Base-by-base conservation (phyloP, 2,888 invertebrate species). In the Calameuta pallipes region DNA sequence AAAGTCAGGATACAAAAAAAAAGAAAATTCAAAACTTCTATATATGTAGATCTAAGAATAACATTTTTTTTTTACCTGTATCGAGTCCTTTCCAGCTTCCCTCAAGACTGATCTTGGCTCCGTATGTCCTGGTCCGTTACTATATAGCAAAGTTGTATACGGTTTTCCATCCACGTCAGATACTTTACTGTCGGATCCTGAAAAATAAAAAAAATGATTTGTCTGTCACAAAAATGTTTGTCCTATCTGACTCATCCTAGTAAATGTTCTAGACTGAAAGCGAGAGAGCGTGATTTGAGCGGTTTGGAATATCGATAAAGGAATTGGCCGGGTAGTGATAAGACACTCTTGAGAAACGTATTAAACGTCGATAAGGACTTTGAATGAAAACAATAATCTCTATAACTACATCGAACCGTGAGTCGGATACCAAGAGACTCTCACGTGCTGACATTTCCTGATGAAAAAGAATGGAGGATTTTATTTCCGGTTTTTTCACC, bases 41-140 rank as follows among this genome's bases (percentile, higher is more conserved):
- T 35, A 1, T 13, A 11, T 34, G 0, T 2, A 71, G 12, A 23
- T 23, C 23, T 34, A 73, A 77, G 1, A 77, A 76, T 30, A 77
- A 74, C 15, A 56, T 9, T 74, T 41, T 80, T 69, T 83, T 69
- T 78, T 83, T 83, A 89, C 89, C 87, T 89, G 89, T 85, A 89
- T 88, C 69, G 89, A 89, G 81, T 89, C 89, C 80, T 88, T 89
- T 75, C 87, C 86, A 75, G 85, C 87, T 79, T 87, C 95, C 82
- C 92, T 91, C 13, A 93, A 92, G 6, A 95, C 91, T 13, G 94
- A 93, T 75, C 95, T 92, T 0, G 95, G 95, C 36, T 93, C 92
- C 1, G 95, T 94, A 89, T 95, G 95, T 0, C 96, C 96, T 0
- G 96, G 96, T 0, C 96, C 96, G 83, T 96, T 96, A 3, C 96